Conservation (phyloP, 2,888 invertebrate species). For the Lamellibrachia columna region DNA sequence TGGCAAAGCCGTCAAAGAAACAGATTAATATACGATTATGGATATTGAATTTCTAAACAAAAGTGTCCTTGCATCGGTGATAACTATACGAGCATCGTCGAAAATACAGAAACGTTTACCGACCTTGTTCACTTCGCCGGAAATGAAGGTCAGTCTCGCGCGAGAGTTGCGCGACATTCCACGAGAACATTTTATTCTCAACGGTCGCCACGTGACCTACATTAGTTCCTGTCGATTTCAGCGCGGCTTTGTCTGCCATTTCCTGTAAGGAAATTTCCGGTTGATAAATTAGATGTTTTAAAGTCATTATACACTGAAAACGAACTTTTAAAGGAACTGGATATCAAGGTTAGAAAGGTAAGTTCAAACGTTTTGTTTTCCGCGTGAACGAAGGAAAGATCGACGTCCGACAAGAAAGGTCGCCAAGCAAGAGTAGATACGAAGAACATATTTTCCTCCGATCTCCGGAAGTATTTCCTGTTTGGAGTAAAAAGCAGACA, state of each 20-base stretch:
- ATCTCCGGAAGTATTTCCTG: conserved; percentile 35
- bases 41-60: neutral
- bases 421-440: conserved; percentile 16
- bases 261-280: conserved; percentile 38
- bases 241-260: conserved; percentile 38
- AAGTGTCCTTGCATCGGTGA: neutral
- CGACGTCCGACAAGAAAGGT: conserved; percentile 12
- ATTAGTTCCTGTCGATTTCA: conserved; percentile 29
- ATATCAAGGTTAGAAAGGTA: conserved; percentile 12
- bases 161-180: conserved; percentile 2
- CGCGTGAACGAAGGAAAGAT: conserved; percentile 16
- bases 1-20: neutral
- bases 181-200: conserved; percentile 13
- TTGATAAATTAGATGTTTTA: conserved; percentile 26
- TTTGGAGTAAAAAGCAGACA: conserved; percentile 39
- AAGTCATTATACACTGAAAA: conserved; percentile 17
- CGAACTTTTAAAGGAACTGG: conserved; percentile 16
- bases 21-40: neutral
- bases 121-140: conserved; percentile 16
- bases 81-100: neutral
- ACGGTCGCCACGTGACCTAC: conserved; percentile 26
- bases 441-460: conserved; percentile 5
- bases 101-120: neutral
- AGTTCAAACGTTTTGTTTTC: conserved; percentile 16
- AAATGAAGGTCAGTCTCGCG: conserved; percentile 16